Evolutionary conservation across 2,113 vertebrate species (phyloP).

Genomic region (Sarotherodon lohbergeri): DNA sequence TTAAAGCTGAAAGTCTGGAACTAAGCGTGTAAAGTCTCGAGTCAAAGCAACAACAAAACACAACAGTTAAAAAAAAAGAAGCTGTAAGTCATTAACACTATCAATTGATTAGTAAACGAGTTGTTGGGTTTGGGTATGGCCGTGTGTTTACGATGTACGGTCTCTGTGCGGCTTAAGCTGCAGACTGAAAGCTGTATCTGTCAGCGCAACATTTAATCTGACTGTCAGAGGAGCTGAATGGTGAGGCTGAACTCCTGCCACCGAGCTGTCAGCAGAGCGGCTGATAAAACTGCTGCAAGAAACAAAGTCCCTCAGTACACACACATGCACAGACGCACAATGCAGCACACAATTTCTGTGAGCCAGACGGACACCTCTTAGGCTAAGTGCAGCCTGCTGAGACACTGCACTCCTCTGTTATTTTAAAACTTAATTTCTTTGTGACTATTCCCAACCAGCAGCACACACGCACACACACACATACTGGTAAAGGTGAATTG

Average conservation of each 20-base stretch:
- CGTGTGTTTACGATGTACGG: background rate
- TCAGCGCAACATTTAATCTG: slow-evolving; percentile 20
- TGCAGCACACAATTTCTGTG: background rate
- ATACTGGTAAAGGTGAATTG: too few relatives aligned
- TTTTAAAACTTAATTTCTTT: background rate
- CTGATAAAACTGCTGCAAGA: slow-evolving; percentile 21
- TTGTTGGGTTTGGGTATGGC: background rate
- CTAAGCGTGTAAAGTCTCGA: background rate
- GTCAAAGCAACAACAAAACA: background rate
- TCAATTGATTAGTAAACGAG: background rate
- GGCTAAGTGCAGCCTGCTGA: slow-evolving; percentile 2
- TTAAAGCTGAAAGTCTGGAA: background rate
- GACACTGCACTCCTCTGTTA: background rate
- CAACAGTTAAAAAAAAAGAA: background rate
- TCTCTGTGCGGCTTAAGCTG: background rate
- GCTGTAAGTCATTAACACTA: background rate
- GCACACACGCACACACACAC: too few relatives aligned
- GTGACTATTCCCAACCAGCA: background rate
- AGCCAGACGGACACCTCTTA: background rate
- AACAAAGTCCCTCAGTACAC: background rate
- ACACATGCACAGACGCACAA: background rate
- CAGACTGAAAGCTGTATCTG: background rate
- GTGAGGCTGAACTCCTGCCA: slow-evolving; percentile 28
- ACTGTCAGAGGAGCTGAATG: slow-evolving; percentile 17
- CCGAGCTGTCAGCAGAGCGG: slow-evolving; percentile 19